A percentile compares a stretch with the other conserved stretches of the same genome.
These are phyloP conservation scores for Onychomys torridus DNA, from an alignment of 2,797 vertebrate species.

Conservation along the genomic window DNA sequence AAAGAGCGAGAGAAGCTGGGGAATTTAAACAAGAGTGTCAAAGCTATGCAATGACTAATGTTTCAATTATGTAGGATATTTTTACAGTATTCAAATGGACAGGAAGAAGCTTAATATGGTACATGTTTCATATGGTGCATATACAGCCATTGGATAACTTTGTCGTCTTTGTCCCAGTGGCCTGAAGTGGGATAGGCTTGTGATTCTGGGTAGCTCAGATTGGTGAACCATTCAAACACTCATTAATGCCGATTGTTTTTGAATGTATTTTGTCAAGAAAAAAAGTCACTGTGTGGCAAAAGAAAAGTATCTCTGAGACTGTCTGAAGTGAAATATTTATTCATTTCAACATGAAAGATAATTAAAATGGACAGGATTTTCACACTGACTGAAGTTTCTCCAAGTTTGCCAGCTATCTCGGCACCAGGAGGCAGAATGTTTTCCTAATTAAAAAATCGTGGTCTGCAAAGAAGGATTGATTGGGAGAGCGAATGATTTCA, in stretches of 20 bases:
- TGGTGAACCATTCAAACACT: slow-evolving; percentile 41
- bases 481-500: slow-evolving; percentile 47
- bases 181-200: background rate
- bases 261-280: slow-evolving; percentile 60
- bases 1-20: background rate
- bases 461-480: background rate
- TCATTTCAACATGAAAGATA: slow-evolving; percentile 60
- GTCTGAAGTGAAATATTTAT: slow-evolving; percentile 70
- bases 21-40: background rate
- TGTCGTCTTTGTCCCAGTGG: background rate
- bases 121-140: background rate
- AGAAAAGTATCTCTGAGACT: slow-evolving; percentile 63
- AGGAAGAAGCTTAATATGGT: background rate
- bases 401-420: slow-evolving; percentile 50
- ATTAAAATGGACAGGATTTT: slow-evolving; percentile 64
- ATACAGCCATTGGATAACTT: background rate
- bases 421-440: slow-evolving; percentile 40
- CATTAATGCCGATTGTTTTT: slow-evolving; percentile 41
- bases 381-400: slow-evolving; percentile 50
- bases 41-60: background rate
- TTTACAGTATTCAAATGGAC: background rate
- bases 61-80: background rate
- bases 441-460: slow-evolving; percentile 57
- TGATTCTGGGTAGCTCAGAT: slow-evolving; percentile 34
- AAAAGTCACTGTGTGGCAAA: slow-evolving; percentile 56